A percentile compares a stretch with the other conserved stretches of the same genome.
phyloP scores from a whole-genome alignment of 2,113 vertebrate species.

The Hylia prasina region DNA sequence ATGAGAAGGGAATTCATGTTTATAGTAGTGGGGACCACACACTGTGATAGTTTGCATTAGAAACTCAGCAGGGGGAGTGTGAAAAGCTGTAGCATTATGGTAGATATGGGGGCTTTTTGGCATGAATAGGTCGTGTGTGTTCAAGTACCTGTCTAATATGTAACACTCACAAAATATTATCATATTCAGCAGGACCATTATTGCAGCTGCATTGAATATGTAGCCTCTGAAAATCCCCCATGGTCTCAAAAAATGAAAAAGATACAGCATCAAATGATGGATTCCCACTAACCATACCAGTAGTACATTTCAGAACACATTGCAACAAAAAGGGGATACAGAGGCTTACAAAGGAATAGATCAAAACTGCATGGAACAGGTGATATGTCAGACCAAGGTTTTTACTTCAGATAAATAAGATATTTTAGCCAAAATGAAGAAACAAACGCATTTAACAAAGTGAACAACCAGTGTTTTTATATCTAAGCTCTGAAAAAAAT shows the following conservation, averaged over 20 bases:
- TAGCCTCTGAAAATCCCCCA: neutral
- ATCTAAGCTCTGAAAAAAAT: neutral
- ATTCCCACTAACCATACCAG: neutral
- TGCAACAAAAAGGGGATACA: neutral
- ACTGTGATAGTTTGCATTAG: conserved; percentile 75
- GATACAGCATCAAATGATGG: neutral
- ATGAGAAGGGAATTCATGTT: conserved; percentile 70
- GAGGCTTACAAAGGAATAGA: neutral
- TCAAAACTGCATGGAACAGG: neutral
- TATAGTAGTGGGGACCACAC: conserved; percentile 68
- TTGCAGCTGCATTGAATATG: neutral
- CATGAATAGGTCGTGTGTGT: conserved; percentile 60
- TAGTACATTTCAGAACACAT: neutral
- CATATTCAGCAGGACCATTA: conserved; percentile 19
- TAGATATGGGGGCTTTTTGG: conserved; percentile 37
- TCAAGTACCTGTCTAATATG: conserved; percentile 60
- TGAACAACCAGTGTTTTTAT: neutral
- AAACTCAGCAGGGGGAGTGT: conserved; percentile 66
- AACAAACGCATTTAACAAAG: neutral
- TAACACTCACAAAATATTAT: conserved; percentile 43
- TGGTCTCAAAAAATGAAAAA: neutral
- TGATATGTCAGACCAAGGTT: conserved; percentile 11
- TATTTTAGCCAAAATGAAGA: neutral
- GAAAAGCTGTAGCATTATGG: conserved; percentile 59
- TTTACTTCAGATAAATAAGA: conserved; percentile 9